Evolutionary conservation across 2,888 invertebrate species (phyloP), one percentile per base, ranked within the genome.

Genomic region (Cantharis rustica): DNA sequence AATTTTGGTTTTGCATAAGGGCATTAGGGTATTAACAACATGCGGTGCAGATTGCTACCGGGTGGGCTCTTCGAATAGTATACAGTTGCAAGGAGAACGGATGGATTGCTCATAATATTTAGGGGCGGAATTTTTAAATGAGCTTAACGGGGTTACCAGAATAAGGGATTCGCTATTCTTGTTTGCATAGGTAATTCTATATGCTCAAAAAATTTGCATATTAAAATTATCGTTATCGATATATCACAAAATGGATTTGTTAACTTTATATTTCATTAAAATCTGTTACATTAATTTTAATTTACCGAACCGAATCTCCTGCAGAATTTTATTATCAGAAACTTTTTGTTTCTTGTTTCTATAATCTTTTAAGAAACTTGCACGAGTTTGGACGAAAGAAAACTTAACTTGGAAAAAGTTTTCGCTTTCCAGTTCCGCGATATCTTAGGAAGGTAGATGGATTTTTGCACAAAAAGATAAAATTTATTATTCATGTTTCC

Each of bases 121-220:
- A 82, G 83, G 84, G 84, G 85, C 83, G 85, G 85, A 84, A 85
- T 85, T 85, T 84, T 84, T 83, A 84, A 84, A 83, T 81, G 81
- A 80, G 83, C 81, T 84, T 81, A 81, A 79, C 77, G 23, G 47
- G 26, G 68, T 72, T 63, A 71, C 17, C 64, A 66, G 23, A 66
- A 20, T 20, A 23, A 66, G 73, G 71, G 77, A 71, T 69, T 74
- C 68, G 71, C 47, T 69, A 69, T 66, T 15, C 13, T n/a, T 16
- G 23, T 20, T 15, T 15, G 13, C 20, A 66, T 66, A 16, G 17
- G 17, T 17, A 17, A 17, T 63, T 63, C 16, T 63, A 63, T 17
- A 63, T 17, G 17, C 16, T 11, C 16, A 63, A 63, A 63, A 62
- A 63, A 63, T 63, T 63, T 16, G 15, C 63, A 63, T 63, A 17